A percentile compares a stretch with the other conserved stretches of the same genome.
These are phyloP conservation scores for Luehdorfia chinensis DNA, from an alignment of 1,140 invertebrate genomes.

Conservation along the genomic window DNA sequence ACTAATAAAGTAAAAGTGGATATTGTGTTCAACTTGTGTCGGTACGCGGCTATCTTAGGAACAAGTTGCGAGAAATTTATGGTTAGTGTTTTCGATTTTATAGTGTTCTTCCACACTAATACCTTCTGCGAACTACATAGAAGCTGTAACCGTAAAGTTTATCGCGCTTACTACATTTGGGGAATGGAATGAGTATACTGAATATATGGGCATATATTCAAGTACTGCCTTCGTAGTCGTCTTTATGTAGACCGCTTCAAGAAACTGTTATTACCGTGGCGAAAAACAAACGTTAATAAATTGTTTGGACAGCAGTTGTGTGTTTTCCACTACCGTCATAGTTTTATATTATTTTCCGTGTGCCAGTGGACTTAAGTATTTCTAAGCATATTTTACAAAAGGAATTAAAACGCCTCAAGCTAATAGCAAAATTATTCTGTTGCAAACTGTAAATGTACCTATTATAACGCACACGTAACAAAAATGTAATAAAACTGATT, in stretches of 20 bases:
- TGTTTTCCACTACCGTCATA: too few species aligned
- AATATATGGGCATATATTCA: constrained; percentile 32
- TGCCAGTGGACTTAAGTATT: too few species aligned
- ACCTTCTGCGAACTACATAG: constrained; percentile 42
- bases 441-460: too few species aligned
- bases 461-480: too few species aligned
- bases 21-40: constrained; percentile 17
- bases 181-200: constrained; percentile 38
- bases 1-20: constrained; percentile 15
- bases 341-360: too few species aligned
- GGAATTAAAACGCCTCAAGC: too few species aligned
- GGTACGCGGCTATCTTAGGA: constrained; percentile 10
- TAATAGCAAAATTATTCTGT: too few species aligned
- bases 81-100: constrained; percentile 51
- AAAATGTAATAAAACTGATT: too few species aligned
- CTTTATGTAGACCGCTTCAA: constrained; percentile 13
- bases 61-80: constrained; percentile 34
- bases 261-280: constrained; percentile 8
- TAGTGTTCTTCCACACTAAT: constrained; percentile 49
- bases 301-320: too few species aligned
- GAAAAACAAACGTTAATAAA: too few species aligned
- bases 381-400: too few species aligned
- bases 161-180: constrained; percentile 43
- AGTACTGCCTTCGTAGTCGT: constrained; percentile 13
- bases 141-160: constrained; percentile 52